Evolutionary conservation across 23 tunicate genomes (phyloP).

Genomic region (Styela clava): DNA sequence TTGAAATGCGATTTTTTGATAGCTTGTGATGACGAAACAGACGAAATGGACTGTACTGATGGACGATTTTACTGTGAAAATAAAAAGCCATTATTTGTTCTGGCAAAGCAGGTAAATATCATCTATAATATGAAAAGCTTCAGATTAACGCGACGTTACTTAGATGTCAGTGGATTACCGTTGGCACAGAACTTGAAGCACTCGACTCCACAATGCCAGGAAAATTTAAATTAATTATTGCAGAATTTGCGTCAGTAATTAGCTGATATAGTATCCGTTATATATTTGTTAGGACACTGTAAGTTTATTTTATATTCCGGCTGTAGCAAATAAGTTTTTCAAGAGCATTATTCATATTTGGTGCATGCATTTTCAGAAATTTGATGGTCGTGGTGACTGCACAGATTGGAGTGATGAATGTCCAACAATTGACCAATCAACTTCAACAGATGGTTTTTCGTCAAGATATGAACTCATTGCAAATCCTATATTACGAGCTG

Average conservation of each 20-base stretch:
- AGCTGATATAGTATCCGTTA: not conserved
- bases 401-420: conserved; percentile 96
- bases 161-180: too few relatives aligned
- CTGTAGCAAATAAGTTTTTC: not conserved
- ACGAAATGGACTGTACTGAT: conserved; percentile 64
- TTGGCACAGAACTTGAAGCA: not conserved
- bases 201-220: not conserved
- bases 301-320: not conserved
- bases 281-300: not conserved
- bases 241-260: not conserved
- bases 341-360: not conserved
- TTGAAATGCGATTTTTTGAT: conserved; percentile 55
- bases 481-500: conserved; percentile 12
- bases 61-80: conserved; percentile 69
- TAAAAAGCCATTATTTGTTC: conserved; percentile 38
- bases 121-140: not conserved
- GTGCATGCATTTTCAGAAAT: conserved; percentile 22
- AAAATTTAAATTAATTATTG: not conserved
- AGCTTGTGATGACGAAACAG: conserved; percentile 64
- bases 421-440: conserved; percentile 31
- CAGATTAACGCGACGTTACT: not conserved
- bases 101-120: conserved; percentile 29
- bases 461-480: conserved; percentile 15
- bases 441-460: not conserved
- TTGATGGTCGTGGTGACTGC: conserved; percentile 80